Base-by-base conservation (phyloP, 2,797 vertebrate species). In the Rhinella marina region DNA sequence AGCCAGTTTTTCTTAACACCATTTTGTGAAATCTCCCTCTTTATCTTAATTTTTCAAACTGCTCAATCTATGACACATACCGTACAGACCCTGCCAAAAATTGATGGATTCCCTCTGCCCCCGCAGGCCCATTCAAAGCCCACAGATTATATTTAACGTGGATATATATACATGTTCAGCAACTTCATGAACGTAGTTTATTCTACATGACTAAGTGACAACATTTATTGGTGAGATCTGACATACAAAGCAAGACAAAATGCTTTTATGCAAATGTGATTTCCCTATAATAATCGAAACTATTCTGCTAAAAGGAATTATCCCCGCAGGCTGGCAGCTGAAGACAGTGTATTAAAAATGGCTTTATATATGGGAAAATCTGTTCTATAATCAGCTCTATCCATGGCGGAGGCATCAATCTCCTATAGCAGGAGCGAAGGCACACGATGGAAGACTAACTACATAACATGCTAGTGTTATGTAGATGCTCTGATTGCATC, bases 291-390 rank as follows among this genome's bases (percentile, higher is more conserved):
- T 96, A 96, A 96, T 95, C 93, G 93, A 93, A 91, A 94, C 94
- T 94, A 95, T 96, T 95, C 94, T 93, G 93, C 93, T 95, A 92
- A 93, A 93, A 94, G 93, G 94, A 95, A 96, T 95, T 93, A 95
- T 96, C 94, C 95, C 94, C 19, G 62, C 92, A 93, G 93, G 93
- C 94, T 94, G 94, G 93, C 95, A 95, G 95, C 94, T 95, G 95
- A 93, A 94, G 95, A 93, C 94, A 95, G 93, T 92, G 95, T 96
- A 96, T 96, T 96, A 96, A 96, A 96, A 96, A 96, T 95, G 95
- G 94, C 93, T 95, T 94, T 93, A 92, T 95, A 94, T 93, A 94
- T 93, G 94, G 94, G 93, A 94, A 95, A 95, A 95, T 94, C 94
- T 94, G 94, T 93, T 93, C 93, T 93, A 93, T 94, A 95, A 96